A percentile compares a stretch with the other conserved stretches of the same genome.
These are phyloP conservation scores for Blera fallax DNA, from an alignment of 2,888 invertebrate species.

Conservation along the genomic window DNA sequence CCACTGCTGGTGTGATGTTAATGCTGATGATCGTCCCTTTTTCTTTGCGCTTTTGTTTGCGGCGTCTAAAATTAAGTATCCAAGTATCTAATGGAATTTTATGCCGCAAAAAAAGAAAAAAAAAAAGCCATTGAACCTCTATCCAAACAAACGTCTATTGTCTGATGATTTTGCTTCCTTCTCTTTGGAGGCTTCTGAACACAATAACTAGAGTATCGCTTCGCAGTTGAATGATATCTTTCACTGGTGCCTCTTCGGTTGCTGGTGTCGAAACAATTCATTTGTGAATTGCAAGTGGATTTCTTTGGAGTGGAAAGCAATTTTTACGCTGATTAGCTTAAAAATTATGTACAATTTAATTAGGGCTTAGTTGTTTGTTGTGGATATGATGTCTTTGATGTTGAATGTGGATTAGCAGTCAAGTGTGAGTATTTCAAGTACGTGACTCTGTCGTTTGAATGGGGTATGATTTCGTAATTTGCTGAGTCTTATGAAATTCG, in stretches of 20 bases:
- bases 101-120: conserved; percentile 13
- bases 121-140: conserved; percentile 57
- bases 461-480: conserved; percentile 30
- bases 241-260: neutral
- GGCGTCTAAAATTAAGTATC: neutral
- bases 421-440: conserved; percentile 50
- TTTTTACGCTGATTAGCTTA: conserved; percentile 61
- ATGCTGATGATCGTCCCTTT: conserved; percentile 10
- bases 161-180: neutral
- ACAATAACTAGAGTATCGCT: conserved; percentile 20
- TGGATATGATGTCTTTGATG: conserved; percentile 12
- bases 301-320: conserved; percentile 63
- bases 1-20: neutral
- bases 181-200: conserved; percentile 3
- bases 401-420: conserved; percentile 56
- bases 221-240: conserved; percentile 56
- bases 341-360: conserved; percentile 54
- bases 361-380: conserved; percentile 25
- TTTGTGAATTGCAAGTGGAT: conserved; percentile 43
- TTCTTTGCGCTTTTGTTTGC: neutral
- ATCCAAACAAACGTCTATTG: conserved; percentile 26
- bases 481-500: conserved; percentile 16
- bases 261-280: conserved; percentile 27
- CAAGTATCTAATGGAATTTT: conserved; percentile 33
- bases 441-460: neutral